Evolutionary conservation across 2,113 vertebrate genomes (phyloP), one percentile per base, ranked within the genome.

Genomic region (Heterotis niloticus): DNA sequence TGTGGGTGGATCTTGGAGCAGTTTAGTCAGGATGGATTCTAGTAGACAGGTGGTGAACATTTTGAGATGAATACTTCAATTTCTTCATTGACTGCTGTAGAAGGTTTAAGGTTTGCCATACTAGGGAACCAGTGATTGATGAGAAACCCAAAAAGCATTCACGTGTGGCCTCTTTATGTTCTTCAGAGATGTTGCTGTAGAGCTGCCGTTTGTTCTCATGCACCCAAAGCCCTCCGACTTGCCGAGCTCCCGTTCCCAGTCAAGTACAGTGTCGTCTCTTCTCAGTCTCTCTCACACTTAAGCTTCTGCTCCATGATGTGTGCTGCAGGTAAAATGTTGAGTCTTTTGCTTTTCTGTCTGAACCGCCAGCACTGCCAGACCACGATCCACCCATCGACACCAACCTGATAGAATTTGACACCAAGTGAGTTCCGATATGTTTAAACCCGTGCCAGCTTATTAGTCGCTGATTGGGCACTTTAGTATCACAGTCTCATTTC

Each of bases 321-420:
- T 17, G 20, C 59, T 23, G 26, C 34, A 29, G 60, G 74, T 7
- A 44, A 44, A 7, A 29, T 59, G 13, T 20, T 64, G 17, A 75
- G 52, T 78, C 1, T 59, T 71, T 64, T 77, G 78, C 34, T 67
- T 78, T 16, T 64, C 74, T 79, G 23, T 70, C 26, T 57, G 34
- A 4, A 44, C 13, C 24, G 67, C 18, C 83, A 94, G 93, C 82
- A 44, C 87, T 84, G 79, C 92, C 89, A 26, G 91, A 93, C 84
- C 86, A 85, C 5, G 91, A 93, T 0, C 73, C 68, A 1, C 91
- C 91, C 0, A 89, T 94, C 54, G 92, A 93, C 67, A 91, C 93
- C 73, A 94, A 94, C 88, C 92, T 94, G 86, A 94, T 94, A 64
- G 92, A 94, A 85, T 94, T 94, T 69, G 93, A 94, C 54, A 91